Evolutionary conservation across 2,888 invertebrate species (phyloP).

Genomic region (Caenorhabditis drosophilae): DNA sequence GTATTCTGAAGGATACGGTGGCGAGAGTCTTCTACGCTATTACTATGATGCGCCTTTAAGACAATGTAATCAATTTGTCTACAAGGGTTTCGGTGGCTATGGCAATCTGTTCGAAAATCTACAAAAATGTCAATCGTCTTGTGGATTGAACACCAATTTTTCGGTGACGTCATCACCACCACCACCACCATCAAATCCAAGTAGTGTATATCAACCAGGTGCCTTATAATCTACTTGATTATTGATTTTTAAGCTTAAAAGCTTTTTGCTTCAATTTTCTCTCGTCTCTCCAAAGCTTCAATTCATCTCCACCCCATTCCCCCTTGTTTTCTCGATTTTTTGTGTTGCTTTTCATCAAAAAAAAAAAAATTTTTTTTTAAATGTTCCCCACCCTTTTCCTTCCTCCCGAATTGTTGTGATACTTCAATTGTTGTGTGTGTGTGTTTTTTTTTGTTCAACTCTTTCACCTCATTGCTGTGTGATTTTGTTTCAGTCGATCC

Average conservation of each 20-base stretch:
- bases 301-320: too few species aligned
- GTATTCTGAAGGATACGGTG: conserved; percentile 56
- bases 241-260: too few species aligned
- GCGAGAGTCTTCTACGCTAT: conserved; percentile 45
- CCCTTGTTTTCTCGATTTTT: neutral
- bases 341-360: neutral
- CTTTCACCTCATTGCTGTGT: neutral
- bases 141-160: conserved; percentile 16
- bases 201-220: neutral
- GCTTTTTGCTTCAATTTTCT: too few species aligned
- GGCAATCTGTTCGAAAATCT: conserved; percentile 64
- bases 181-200: neutral
- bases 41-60: conserved; percentile 57
- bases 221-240: too few species aligned
- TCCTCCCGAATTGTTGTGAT: too few species aligned
- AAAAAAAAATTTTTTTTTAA: too few species aligned
- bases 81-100: conserved; percentile 49
- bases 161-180: conserved; percentile 1
- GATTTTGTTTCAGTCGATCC: conserved; percentile 62
- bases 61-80: conserved; percentile 59
- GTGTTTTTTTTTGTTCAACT: neutral
- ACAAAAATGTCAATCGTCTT: conserved; percentile 40
- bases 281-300: too few species aligned
- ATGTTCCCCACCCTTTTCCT: too few species aligned
- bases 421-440: conserved; percentile 2